Percentiles rank a stretch among this genome's conserved stretches.
Evolutionary conservation across 37 sponge, comb jelly and placozoan genomes (phyloP).

Genomic region (Chondrilla cf. caribensis): DNA sequence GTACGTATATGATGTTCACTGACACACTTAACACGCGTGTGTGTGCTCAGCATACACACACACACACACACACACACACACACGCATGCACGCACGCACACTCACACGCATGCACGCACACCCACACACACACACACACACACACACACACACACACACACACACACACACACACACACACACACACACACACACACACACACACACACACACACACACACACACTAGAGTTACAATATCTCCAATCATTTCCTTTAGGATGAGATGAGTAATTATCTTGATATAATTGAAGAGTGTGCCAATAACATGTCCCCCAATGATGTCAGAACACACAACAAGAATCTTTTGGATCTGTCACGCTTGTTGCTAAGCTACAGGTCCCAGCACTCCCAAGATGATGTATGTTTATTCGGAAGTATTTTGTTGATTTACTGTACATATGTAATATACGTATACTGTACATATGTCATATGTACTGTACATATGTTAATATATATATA

Average conservation of each 20-base stretch:
- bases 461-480: background rate
- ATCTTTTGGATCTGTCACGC: slow-evolving; percentile 41
- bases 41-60: no score
- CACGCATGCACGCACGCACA: no score
- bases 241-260: slow-evolving; percentile 29
- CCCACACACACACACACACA: no score
- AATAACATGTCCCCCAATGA: slow-evolving; percentile 41
- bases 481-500: background rate
- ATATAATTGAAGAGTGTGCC: slow-evolving; percentile 39
- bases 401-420: background rate
- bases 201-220: no score
- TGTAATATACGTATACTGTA: no score
- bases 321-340: slow-evolving; percentile 7
- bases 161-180: no score
- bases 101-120: no score
- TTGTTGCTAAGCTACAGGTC: slow-evolving; percentile 54
- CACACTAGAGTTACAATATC: slow-evolving; percentile 21
- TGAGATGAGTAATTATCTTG: slow-evolving; percentile 40
- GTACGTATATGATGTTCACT: no score
- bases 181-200: no score
- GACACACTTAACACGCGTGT: no score
- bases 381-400: background rate
- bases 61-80: no score
- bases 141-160: no score
- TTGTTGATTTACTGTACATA: background rate